These are phyloP conservation scores for Tragelaphus strepsiceros DNA, from an alignment of 2,113 vertebrate species.

Conservation along the genomic window DNA sequence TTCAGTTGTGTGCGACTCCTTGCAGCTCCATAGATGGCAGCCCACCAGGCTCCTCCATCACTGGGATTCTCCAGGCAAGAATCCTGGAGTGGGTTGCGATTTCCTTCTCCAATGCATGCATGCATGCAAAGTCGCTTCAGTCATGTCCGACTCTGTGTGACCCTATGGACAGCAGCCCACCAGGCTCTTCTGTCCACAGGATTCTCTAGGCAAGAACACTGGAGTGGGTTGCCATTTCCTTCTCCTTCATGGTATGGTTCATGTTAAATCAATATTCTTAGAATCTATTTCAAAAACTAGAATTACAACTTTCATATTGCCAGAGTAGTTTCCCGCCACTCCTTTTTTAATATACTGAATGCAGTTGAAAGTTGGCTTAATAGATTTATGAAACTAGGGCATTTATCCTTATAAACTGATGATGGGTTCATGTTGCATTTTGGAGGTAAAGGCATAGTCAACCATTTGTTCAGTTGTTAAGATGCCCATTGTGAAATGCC, in stretches of 20 bases:
- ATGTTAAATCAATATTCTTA: not conserved
- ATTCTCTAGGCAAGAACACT: too few relatives aligned
- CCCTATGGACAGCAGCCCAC: not conserved
- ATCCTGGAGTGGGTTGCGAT: too few relatives aligned
- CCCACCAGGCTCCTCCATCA: too few relatives aligned
- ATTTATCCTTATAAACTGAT: not conserved
- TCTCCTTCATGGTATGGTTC: not conserved
- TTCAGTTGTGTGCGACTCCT: too few relatives aligned
- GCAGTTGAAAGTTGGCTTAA: not conserved
- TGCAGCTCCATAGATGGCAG: accelerated
- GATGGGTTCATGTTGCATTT: not conserved
- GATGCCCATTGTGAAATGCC: accelerated
- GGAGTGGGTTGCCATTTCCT: too few relatives aligned
- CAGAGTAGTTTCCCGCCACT: not conserved
- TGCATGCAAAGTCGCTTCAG: too few relatives aligned
- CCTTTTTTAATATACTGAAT: not conserved
- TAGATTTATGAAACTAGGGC: not conserved
- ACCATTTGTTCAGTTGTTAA: not conserved
- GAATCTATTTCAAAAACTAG: not conserved
- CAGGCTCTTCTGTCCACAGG: too few relatives aligned
- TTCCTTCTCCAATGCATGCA: too few relatives aligned
- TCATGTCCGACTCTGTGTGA: accelerated
- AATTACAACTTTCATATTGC: not conserved
- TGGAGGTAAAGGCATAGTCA: not conserved
- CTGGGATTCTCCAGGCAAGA: too few relatives aligned